Conservation (phyloP, 2,888 invertebrate species). For the Eumerus sabulonum region DNA sequence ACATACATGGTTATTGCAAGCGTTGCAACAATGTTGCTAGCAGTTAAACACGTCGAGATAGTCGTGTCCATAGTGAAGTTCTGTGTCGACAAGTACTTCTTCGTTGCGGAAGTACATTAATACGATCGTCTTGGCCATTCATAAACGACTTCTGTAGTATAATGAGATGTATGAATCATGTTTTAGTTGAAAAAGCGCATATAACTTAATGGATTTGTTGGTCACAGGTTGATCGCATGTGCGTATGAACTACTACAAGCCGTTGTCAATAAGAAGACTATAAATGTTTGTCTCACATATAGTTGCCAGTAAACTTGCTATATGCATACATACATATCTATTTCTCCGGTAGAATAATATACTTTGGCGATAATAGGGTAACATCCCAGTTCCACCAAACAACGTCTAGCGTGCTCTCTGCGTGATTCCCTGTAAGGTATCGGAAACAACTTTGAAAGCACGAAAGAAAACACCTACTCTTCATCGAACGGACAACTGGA, state of each 20-base stretch:
- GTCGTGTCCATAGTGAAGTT: slow-evolving; percentile 10
- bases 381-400: too few relatives aligned
- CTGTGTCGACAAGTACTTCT: slow-evolving; percentile 36
- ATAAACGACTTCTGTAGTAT: neutral
- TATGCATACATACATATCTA: too few relatives aligned
- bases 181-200: too few relatives aligned
- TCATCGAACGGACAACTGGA: slow-evolving; percentile 15
- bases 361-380: too few relatives aligned
- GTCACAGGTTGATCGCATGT: neutral
- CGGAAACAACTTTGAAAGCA: slow-evolving; percentile 21
- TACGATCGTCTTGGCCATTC: slow-evolving; percentile 21
- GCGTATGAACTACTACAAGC: too few relatives aligned
- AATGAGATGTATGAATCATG: slow-evolving; percentile 10
- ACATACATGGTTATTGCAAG: slow-evolving; percentile 57
- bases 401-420: too few relatives aligned
- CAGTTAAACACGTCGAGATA: slow-evolving; percentile 9
- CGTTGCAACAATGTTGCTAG: slow-evolving; percentile 51
- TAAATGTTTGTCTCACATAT: neutral
- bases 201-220: neutral
- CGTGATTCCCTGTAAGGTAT: neutral
- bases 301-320: too few relatives aligned
- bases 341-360: too few relatives aligned
- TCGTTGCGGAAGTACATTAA: slow-evolving; percentile 54
- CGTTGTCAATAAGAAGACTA: too few relatives aligned
- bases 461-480: slow-evolving; percentile 25